Evolutionary conservation across 2,888 invertebrate species (phyloP), one percentile per base, ranked within the genome.

Genomic region (Limnephilus auricula): DNA sequence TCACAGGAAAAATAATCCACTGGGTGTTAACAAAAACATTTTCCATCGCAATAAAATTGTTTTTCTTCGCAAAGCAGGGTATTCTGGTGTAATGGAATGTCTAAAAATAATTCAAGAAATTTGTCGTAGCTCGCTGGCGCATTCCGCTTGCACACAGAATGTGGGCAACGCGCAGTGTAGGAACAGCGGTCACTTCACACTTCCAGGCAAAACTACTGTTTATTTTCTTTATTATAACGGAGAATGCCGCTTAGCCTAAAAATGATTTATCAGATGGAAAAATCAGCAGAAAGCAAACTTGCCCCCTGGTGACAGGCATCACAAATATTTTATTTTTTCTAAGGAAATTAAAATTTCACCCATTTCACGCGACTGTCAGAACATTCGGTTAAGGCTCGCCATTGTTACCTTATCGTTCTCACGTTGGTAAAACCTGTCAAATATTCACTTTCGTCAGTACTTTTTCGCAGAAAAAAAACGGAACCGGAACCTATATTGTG

Each of bases 281-380:
- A 32, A 31, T 31, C 30, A 31, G 13, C 18, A 32, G 32, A 80
- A 80, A 80, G 31, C 80, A 80, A 31, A 31, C 80, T 80, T 15
- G 32, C 15, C 32, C 18, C 30, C 32, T 32, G 80, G 80, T 80
- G 80, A 32, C 80, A 80, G 32, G 32, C 30, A 15, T 32, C 80
- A 80, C 31, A 80, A 31, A 31, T 80, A 32, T 80, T 32, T 80
- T 80, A 65, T 65, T 65, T 65, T 80, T 31, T 80, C 80, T 31
- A 80, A 65, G 65, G 65, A 65, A 65, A 80, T 80, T 80, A 18
- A 80, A 80, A 32, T 80, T 32, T 80, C 12, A 80, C 32, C 80
- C 80, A 80, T 32, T 80, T 80, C 80, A 80, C 80, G 32, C 32
- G 31, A 80, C 80, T 80, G 80, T 80, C 80, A 31, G 31, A 80